Evolutionary conservation across 2,888 invertebrate genomes (phyloP), one percentile per base, ranked within the genome.

Genomic region (Girardia tigrina): DNA sequence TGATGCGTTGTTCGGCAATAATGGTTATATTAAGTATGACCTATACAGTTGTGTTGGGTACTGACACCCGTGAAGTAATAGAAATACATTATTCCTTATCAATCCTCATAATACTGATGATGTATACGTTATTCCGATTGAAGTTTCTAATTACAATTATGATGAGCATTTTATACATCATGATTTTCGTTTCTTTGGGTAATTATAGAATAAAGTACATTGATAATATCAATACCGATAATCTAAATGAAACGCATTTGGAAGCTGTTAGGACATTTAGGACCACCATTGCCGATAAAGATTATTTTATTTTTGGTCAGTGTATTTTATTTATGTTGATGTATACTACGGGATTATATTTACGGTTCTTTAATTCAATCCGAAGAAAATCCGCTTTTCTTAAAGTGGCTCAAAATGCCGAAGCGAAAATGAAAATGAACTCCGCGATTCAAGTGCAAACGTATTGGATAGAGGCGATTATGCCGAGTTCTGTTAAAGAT

Each of bases 391-490:
- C 71, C 6, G 71, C 71, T 12, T 71, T 71, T n/a, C 14, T 71
- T 6, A 71, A 71, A 71, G 14, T 71, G 12, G 71, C 28, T 71
- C 71, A 71, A 71, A 27, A 71, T 23, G 71, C 29, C 71, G 26
- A 71, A 14, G 71, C 71, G n/a, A 71, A 28, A 23, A 56, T 56
- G 56, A 56, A 56, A n/a, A 56, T 56, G 56, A 26, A 71, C n/a
- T 28, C 29, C 6, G 29, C 29, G 29, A 71, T 71, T 23, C 28
- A 71, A 28, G 71, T 71, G 16, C 28, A 71, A 29, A 71, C 28
- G 4, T 28, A 71, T 12, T 71, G 71, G 75, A 74, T 74, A 6
- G 74, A 42, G 69, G 74, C 74, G 1, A 56, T 71, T n/a, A 71
- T 71, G 71, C 71, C 71, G 71, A 28, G 14, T 28, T 28, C 27